These are phyloP conservation scores for Rhodinocichla rosea DNA, from an alignment of 2,113 vertebrate species.

Conservation along the genomic window DNA sequence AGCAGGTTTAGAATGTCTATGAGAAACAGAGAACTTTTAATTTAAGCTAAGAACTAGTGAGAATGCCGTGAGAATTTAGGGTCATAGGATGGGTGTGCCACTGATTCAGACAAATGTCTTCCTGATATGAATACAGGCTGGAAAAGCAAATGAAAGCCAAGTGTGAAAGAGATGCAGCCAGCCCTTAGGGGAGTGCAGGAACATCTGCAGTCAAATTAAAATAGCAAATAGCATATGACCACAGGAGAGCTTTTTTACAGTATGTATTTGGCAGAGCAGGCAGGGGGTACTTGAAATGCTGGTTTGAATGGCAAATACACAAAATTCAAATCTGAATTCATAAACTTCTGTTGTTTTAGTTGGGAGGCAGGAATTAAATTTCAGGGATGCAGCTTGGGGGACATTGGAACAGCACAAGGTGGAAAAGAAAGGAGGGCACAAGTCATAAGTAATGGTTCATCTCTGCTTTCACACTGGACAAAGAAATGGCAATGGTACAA, in stretches of 20 bases:
- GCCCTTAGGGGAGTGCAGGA: neutral
- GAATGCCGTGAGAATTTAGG: neutral
- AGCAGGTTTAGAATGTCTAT: neutral
- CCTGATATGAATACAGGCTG: neutral
- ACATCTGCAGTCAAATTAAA: neutral
- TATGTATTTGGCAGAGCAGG: neutral
- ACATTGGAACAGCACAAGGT: neutral
- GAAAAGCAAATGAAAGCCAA: neutral
- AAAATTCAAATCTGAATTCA: neutral
- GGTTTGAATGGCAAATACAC: neutral
- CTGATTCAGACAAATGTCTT: neutral
- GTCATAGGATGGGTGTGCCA: neutral
- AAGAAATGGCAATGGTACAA: neutral
- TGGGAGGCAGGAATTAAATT: neutral
- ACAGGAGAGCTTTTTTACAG: neutral
- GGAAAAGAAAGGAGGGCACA: neutral
- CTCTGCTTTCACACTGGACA: neutral
- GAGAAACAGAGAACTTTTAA: neutral
- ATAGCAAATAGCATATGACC: neutral
- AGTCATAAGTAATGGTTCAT: neutral
- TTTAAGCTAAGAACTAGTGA: neutral
- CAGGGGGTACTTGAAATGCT: neutral
- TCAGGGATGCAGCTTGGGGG: neutral
- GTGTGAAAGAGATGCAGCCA: neutral
- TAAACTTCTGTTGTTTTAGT: neutral